Evolutionary conservation across 2,113 vertebrate genomes (phyloP), one percentile per base, ranked within the genome.

Genomic region (Mastomys coucha): DNA sequence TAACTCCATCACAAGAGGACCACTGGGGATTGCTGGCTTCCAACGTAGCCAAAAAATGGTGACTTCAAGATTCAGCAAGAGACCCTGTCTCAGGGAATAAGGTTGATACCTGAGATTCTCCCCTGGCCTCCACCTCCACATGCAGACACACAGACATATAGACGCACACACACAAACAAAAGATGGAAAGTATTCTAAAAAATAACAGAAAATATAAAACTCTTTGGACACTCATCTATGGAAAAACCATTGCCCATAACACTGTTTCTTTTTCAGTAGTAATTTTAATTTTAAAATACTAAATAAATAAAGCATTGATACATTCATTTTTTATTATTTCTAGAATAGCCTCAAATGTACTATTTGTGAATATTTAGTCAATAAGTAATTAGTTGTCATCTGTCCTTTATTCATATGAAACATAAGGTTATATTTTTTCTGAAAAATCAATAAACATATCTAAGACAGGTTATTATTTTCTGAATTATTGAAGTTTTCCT

Each of bases 401-500:
- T 94, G 16, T 22, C 13, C 42, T 70, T 84, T 92, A 88, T 82
- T 31, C 63, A 39, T 92, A 24, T 88, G 81, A 93, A 91, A 93
- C 65, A 53, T 76, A 91, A 94, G 69, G 33, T 65, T 91, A 65
- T 58, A 73, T 93, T 16, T 93, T 26, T 92, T 94, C 93, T 70
- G 42, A n/a, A 95, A 96, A 96, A 56, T 81, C 81, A 91, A 95
- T 72, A 93, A 89, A 84, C 3, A 53, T 49, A 72, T 90, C 13
- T 95, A 73, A 60, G 91, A 77, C 16, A 97, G 76, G 58, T 8
- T 36, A 87, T 96, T 97, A 96, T 91, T 91, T 88, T 17, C 72
- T 92, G 76, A 97, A 95, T 97, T 97, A 96, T 42, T 26, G 19
- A 96, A 67, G 80, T 93, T 80, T 82, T 85, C 49, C 70, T 96